These are phyloP conservation scores for Sarcophaga variegata DNA, from an alignment of 2,888 invertebrate genomes.

Conservation along the genomic window DNA sequence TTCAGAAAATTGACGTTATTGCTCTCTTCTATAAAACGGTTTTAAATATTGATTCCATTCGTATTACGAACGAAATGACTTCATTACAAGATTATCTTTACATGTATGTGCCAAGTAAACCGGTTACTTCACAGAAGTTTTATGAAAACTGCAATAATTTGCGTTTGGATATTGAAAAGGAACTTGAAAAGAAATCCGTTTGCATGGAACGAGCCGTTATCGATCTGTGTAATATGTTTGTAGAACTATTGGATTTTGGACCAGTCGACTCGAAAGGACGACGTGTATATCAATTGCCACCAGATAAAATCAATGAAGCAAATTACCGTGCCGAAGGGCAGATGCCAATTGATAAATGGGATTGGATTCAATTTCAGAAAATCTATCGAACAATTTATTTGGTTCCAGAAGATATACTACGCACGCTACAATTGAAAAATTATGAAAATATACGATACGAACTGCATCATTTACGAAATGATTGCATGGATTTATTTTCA, in stretches of 20 bases:
- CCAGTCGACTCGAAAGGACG: slow-evolving; percentile 83
- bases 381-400: slow-evolving; percentile 78
- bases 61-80: slow-evolving; percentile 87
- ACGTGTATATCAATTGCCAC: slow-evolving; percentile 84
- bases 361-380: slow-evolving; percentile 80
- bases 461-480: slow-evolving; percentile 85
- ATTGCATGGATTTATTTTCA: slow-evolving; percentile 91
- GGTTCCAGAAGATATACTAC: slow-evolving; percentile 76
- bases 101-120: slow-evolving; percentile 85
- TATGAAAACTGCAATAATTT: slow-evolving; percentile 85
- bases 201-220: slow-evolving; percentile 89
- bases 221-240: slow-evolving; percentile 89
- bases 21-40: slow-evolving; percentile 81
- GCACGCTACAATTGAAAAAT: slow-evolving; percentile 83
- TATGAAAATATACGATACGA: slow-evolving; percentile 86
- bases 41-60: slow-evolving; percentile 88
- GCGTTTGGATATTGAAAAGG: slow-evolving; percentile 81
- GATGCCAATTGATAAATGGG: slow-evolving; percentile 80
- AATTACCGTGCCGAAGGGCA: slow-evolving; percentile 80
- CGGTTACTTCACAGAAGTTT: slow-evolving; percentile 85
- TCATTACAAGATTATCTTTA: slow-evolving; percentile 85
- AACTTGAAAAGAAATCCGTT: slow-evolving; percentile 84
- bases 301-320: slow-evolving; percentile 83
- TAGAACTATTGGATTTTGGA: slow-evolving; percentile 82
- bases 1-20: slow-evolving; percentile 75